Evolutionary conservation across 2,888 invertebrate species (phyloP).

Genomic region (Odiellus spinosus): DNA sequence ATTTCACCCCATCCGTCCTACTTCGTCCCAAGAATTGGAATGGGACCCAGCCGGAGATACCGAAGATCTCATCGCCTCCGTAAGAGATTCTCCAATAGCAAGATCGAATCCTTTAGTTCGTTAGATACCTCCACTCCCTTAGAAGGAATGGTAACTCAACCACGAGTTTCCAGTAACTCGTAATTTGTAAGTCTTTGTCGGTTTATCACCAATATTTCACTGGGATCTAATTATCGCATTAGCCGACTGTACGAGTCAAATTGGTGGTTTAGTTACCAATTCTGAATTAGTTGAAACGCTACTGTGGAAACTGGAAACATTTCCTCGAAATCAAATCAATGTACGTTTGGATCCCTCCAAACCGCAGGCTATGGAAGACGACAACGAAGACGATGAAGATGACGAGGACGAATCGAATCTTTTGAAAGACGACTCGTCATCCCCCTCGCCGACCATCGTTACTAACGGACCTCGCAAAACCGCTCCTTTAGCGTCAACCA

Average conservation of each 20-base stretch:
- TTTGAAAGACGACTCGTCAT: not conserved
- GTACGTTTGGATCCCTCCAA: not conserved
- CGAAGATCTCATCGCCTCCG: constrained; percentile 13
- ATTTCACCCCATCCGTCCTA: constrained; percentile 9
- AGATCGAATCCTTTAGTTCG: not conserved
- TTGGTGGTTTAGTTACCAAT: not conserved
- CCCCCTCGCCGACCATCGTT: not conserved
- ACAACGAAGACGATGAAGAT: constrained; percentile 5
- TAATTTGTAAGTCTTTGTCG: too few species aligned
- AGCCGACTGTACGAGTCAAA: too few species aligned
- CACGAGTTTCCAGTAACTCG: too few species aligned
- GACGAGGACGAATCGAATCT: not conserved
- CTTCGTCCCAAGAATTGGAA: constrained; percentile 16
- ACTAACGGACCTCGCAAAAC: not conserved
- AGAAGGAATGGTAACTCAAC: too few species aligned
- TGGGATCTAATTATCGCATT: too few species aligned
- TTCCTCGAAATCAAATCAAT: too few species aligned
- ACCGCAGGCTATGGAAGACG: constrained; percentile 10
- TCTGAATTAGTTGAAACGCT: too few species aligned
- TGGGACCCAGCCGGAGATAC: constrained; percentile 15
- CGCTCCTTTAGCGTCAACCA: constrained; percentile 14
- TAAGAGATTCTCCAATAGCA: constrained; percentile 4
- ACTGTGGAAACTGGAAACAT: too few species aligned
- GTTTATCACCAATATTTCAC: too few species aligned
- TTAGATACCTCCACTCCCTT: not conserved